Base-by-base conservation (phyloP, 2,888 invertebrate genomes). In the Thecophora atra region DNA sequence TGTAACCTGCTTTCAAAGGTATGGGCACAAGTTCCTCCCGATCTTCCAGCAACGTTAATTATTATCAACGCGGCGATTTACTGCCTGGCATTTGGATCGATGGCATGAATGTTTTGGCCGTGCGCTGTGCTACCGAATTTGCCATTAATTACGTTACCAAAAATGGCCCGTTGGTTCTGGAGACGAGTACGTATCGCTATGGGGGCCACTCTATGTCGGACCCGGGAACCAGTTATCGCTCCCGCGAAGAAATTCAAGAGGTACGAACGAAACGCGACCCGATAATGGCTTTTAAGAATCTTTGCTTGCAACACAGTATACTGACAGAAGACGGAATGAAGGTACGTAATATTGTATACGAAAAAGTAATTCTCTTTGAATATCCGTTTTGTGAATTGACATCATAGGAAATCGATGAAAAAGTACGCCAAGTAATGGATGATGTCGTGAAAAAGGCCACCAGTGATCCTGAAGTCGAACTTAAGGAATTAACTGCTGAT, bases 201-300 rank as follows among this genome's bases (percentile, higher is more conserved):
- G 92, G 92, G 74, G 99, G 99, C 0, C 99, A 99, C 88, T 98
- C 97, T 74, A 99, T 99, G 98, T 97, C 97, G 8, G 99, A 99
- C 89, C 99, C 99, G 4, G 99, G 99, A 66, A 96, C 97, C 0
- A 96, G 96, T 83, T 98, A 94, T 87, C 90, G 95, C 68, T 94
- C 97, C 0, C 90, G 99, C 62, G 97, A 98, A 77, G 99, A 99
- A 88, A 90, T 97, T 62, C 95, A 97, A 86, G 94, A 96, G 86
- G 95, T 98, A 2, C 90, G 99, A 21, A 93, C 96, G 87, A 94
- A 93, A 2, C 88, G 96, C 70, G 99, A 99, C 88, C 98, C 99
- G 19, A 97, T 99, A 79, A 93, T 93, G 2, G 93, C 92, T n/a
- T 98, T 98, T 87, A 96, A 94, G 84, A 94, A 96, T 79, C 93